Evolutionary conservation across 2,113 vertebrate species (phyloP).

Genomic region (Cacatua alba): DNA sequence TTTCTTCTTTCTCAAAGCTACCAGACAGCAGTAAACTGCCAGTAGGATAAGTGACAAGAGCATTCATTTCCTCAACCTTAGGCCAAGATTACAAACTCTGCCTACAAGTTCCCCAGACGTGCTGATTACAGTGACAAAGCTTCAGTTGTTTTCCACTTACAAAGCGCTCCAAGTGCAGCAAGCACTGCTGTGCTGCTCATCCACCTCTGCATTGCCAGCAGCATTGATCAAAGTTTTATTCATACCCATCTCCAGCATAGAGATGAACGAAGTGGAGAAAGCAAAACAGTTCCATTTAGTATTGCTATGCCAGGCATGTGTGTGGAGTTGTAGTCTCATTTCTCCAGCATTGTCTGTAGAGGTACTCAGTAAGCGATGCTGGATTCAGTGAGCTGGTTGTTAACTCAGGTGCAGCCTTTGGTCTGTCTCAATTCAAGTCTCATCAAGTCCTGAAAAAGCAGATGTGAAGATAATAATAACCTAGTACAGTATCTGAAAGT

Average conservation of each 20-base stretch:
- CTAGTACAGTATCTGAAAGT: neutral
- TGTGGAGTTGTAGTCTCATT: neutral
- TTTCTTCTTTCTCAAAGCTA: neutral
- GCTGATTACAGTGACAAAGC: neutral
- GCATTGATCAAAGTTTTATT: neutral
- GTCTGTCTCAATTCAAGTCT: neutral
- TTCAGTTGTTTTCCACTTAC: neutral
- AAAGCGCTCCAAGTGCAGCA: fast-evolving
- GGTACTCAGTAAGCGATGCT: neutral
- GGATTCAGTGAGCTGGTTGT: neutral
- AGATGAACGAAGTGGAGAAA: neutral
- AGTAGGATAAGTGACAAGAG: neutral
- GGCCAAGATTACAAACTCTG: neutral
- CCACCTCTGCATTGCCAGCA: neutral
- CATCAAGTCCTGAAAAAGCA: neutral
- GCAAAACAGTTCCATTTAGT: neutral
- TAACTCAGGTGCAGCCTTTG: neutral
- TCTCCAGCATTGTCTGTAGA: neutral
- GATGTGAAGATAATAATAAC: neutral
- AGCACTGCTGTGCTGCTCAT: fast-evolving
- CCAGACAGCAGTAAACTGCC: neutral
- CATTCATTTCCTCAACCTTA: neutral
- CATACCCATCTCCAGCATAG: neutral
- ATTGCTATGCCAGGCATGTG: fast-evolving
- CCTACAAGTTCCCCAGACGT: neutral